phyloP scores from a whole-genome alignment of 1,140 invertebrate genomes.

The Temnothorax longispinosus region DNA sequence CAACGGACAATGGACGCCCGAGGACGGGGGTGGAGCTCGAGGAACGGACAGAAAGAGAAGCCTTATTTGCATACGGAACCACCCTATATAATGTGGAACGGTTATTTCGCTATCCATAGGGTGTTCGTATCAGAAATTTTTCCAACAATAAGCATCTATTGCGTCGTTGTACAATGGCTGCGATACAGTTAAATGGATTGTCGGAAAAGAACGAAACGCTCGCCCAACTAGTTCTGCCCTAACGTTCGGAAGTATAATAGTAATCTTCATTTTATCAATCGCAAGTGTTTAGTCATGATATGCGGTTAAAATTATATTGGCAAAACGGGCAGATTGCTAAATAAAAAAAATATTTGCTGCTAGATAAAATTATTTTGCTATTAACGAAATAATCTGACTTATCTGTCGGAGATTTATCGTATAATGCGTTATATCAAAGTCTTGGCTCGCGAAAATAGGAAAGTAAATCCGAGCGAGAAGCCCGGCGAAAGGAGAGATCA shows the following conservation, averaged over 20 bases:
- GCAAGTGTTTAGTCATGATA: background rate
- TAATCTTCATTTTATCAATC: background rate
- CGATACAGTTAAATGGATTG: background rate
- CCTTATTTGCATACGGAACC: slow-evolving; percentile 83
- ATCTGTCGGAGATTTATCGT: slow-evolving; percentile 13
- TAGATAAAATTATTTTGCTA: background rate
- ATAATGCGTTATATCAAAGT: slow-evolving; percentile 15
- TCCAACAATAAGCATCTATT: background rate
- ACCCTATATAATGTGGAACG: slow-evolving; percentile 79
- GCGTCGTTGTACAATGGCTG: background rate
- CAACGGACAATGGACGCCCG: slow-evolving; percentile 81
- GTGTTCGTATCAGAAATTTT: slow-evolving; percentile 45
- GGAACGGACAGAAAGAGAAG: slow-evolving; percentile 72
- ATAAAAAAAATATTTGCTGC: background rate
- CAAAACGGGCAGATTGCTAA: background rate
- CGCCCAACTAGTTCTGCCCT: background rate
- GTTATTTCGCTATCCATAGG: slow-evolving; percentile 68
- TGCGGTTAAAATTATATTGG: background rate
- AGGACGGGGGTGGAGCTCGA: slow-evolving; percentile 83
- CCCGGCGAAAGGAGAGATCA: slow-evolving; percentile 52
- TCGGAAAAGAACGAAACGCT: background rate
- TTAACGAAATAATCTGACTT: slow-evolving; percentile 9
- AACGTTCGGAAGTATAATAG: background rate
- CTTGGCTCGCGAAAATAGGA: slow-evolving; percentile 38
- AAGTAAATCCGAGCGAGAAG: slow-evolving; percentile 52